Evolutionary conservation across 2,888 invertebrate species (phyloP), one percentile per base, ranked within the genome.

Genomic region (Dromius quadrimaculatus): DNA sequence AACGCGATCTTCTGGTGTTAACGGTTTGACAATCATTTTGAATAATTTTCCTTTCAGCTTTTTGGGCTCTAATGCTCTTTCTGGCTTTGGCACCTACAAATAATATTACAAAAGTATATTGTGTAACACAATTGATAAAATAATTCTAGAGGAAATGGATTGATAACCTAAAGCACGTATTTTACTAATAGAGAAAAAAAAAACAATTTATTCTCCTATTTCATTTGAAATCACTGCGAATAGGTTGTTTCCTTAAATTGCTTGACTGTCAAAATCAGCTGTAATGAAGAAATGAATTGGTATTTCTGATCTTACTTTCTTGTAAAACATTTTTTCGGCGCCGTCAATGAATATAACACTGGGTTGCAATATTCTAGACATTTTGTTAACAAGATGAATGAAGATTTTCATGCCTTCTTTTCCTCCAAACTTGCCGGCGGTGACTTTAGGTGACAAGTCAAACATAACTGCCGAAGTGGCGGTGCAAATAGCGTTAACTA

Each of bases 401-500:
- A 94, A 84, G 80, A 86, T 88, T 76, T 89, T 89, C 68, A 89
- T 81, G 1, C 89, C 89, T 77, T 79, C 62, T 73, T 88, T 87
- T 0, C 90, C 90, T 0, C 86, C 85, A 79, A 91, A 93, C 81
- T 91, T 90, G 50, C 89, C 87, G 11, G 85, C 88, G 3, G 92
- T 83, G 74, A 88, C 88, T 45, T 86, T 82, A 0, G 93, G 90
- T 0, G 92, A 90, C 9, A 94, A 81, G 77, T 94, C 93, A 78
- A 94, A 90, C 9, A 94, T 80, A 41, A 92, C 88, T 2, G 93
- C 89, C 59, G 90, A 89, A 1, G 90, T 87, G 82, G 92, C 92
- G 1, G 88, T 88, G 73, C 92, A 93, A 22, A 94, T 84, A 0
- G 92, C 91, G 75, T 92, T 86, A 0, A 89, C 87, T 63, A 94